phyloP scores from a whole-genome alignment of 53 echinoderm and acorn worm genomes.

The Holothuria leucospilota region DNA sequence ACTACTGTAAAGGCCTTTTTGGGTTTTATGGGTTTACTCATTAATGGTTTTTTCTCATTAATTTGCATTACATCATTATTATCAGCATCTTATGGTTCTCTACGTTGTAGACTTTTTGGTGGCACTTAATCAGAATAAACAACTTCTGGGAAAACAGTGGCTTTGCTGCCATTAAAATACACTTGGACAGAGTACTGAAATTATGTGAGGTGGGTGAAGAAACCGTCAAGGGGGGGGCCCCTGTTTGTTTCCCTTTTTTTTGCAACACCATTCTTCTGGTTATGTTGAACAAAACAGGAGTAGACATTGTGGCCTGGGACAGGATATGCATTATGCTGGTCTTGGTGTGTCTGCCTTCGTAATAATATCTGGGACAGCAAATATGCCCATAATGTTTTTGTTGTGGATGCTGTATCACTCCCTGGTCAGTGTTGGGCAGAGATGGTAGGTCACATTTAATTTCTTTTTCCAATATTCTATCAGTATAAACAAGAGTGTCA shows the following conservation, averaged over 20 bases:
- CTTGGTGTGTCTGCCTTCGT: constrained; percentile 77
- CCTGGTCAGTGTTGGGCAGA: constrained; percentile 91
- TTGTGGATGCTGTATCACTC: constrained; percentile 95
- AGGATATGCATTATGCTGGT: constrained; percentile 82
- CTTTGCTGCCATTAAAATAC: constrained; percentile 73
- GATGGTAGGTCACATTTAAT: constrained; percentile 68
- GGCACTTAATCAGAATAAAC: constrained; percentile 92
- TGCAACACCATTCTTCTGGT: constrained; percentile 94
- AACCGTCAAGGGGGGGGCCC: constrained; percentile 64
- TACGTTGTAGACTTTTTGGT: constrained; percentile 92
- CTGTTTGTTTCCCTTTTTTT: constrained; percentile 76
- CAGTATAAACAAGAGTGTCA: too few relatives aligned
- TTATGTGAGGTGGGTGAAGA: constrained; percentile 69
- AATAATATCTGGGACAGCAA: constrained; percentile 73
- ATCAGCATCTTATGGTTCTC: neutral
- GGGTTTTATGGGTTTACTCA: too few relatives aligned
- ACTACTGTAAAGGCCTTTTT: too few relatives aligned
- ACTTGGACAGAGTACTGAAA: constrained; percentile 86
- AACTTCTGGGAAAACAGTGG: constrained; percentile 79
- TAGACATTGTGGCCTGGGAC: constrained; percentile 84
- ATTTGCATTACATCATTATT: too few relatives aligned
- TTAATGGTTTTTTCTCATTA: neutral
- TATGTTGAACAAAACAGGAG: constrained; percentile 65
- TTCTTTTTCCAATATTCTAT: too few relatives aligned
- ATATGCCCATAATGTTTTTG: constrained; percentile 88